Evolutionary conservation across 2,797 vertebrate genomes (phyloP), one percentile per base, ranked within the genome.

Genomic region (Numenius phaeopus): DNA sequence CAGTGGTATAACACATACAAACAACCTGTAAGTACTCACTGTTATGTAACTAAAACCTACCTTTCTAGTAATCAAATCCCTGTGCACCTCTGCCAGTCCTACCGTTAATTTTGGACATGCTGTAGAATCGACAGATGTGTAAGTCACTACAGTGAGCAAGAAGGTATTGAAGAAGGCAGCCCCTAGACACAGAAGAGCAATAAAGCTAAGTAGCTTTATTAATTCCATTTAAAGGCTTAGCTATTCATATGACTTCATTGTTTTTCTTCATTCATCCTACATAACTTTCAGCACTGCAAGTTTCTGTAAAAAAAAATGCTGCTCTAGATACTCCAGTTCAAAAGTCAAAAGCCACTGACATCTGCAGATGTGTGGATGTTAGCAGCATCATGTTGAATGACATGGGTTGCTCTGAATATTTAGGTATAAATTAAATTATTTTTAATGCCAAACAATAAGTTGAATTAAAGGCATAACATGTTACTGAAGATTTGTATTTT

Each of bases 61-160:
- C 50, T 91, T 81, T 92, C 70, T 87, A 77, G 64, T 90, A 92
- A 84, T 67, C 67, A 92, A 39, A 83, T 66, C 87, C 69, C 47
- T 83, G 61, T 72, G 50, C 66, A 67, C 84, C 44, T 61, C 82
- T 76, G 37, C 23, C 32, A 85, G 67, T 72, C 34, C 80, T 79
- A 86, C 64, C 92, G 57, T 88, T 92, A 92, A 49, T 89, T 93
- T 81, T 57, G 82, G 50, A 87, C 55, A 81, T 79, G 27, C 69
- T 91, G 95, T 86, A 77, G 27, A 90, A 85, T 91, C 87, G 66
- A 23, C 20, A 69, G 29, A 46, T 9, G 14, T 32, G 72, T 77
- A 84, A 90, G 87, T 93, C 87, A 87, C 44, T 75, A 23, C 40
- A 50, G 42, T 42, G 55, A 94, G n/a, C 75, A 72, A 69, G 70